Evolutionary conservation across 2,797 vertebrate genomes (phyloP), one percentile per base, ranked within the genome.

Genomic region (Phrynocephalus vlangalii): DNA sequence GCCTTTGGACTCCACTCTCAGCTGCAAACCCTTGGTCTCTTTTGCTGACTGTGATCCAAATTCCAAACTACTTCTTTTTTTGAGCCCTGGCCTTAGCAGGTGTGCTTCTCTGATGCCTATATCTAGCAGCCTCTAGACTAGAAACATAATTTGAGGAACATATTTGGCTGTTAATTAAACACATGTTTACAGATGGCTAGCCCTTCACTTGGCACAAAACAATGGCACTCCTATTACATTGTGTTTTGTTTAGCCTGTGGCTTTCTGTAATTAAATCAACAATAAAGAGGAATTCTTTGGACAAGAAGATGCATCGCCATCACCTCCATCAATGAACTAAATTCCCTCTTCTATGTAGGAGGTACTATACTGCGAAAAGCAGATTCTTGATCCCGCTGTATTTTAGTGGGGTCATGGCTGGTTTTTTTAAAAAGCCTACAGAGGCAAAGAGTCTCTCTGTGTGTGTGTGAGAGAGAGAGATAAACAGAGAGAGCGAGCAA

Each of bases 221-320:
- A 71, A 50, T 24, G 26, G 44, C 48, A 16, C 26, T 28, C 44
- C 22, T 67, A 48, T 38, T 84, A 44, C 24, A 71, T 13, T 9
- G 38, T 30, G 7, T 75, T 66, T 81, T 30, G 20, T 50, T 24
- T 75, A 48, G n/a, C 71, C 22, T 50, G 22, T 33, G 16, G 3
- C 56, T 82, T 82, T 33, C 38, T 52, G 33, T 72, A 30, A 81
- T 86, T 48, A 85, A 68, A 44, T 79, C 26, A 38, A 30, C 50
- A 75, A 44, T 9, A 44, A 73, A 81, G 73, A 79, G 24, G 6
- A 82, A 75, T 2, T 66, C 4, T 13, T 38, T 24, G 68, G 26
- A 16, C 26, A 50, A 50, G 16, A 30, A 75, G 48, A 33, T 6
- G 6, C 3, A 75, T 50, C 26, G 50, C 48, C 20, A 66, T 50